A percentile compares a stretch with the other conserved stretches of the same genome.
Evolutionary conservation across 2,888 invertebrate species (phyloP).

Genomic region (Danaus chrysippus): DNA sequence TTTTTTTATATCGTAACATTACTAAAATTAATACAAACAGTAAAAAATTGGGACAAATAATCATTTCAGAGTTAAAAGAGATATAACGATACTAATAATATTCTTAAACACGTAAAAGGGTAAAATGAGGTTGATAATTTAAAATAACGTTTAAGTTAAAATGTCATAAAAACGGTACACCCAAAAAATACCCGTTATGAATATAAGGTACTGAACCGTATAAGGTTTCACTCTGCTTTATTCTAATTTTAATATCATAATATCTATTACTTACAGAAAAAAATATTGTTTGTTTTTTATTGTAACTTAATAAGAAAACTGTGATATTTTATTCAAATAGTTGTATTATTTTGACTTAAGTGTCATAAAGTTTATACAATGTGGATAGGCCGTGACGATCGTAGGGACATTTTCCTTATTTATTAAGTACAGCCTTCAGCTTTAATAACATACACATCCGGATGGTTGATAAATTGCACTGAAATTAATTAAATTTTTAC

Average conservation of each 20-base stretch:
- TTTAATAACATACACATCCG: constrained; percentile 44
- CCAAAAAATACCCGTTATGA: not conserved
- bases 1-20: not conserved
- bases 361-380: constrained; percentile 35
- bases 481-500: constrained; percentile 8
- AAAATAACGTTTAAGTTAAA: not conserved
- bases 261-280: too few relatives aligned
- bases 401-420: constrained; percentile 62
- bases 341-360: not conserved
- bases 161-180: constrained; percentile 2
- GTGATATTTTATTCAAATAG: not conserved
- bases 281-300: not conserved
- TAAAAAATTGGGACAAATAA: too few relatives aligned
- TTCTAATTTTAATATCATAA: too few relatives aligned
- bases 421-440: constrained; percentile 51
- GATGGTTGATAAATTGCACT: constrained; percentile 33
- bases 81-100: not conserved
- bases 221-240: not conserved
- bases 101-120: not conserved
- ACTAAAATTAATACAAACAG: not conserved
- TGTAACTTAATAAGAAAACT: not conserved
- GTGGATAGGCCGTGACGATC: constrained; percentile 54
- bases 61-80: not conserved
- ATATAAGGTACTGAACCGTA: not conserved
- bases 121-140: not conserved